A percentile compares a stretch with the other conserved stretches of the same genome.
Evolutionary conservation across 1,140 invertebrate species (phyloP).

Genomic region (Drosophila kanapiae): DNA sequence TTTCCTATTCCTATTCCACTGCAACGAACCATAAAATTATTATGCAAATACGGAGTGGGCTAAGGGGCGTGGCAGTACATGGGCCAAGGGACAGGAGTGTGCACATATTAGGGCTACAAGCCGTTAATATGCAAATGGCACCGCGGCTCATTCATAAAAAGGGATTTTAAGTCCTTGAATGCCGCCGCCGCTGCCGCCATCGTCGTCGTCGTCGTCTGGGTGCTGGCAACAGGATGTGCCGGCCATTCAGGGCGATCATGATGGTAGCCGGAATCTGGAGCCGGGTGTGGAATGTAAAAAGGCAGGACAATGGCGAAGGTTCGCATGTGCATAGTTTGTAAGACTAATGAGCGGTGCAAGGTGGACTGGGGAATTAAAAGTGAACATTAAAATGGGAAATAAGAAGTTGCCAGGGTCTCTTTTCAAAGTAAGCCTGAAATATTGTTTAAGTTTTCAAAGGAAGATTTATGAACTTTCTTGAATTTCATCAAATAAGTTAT

Average conservation of each 20-base stretch:
- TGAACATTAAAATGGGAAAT: slow-evolving; percentile 19
- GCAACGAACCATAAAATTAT: slow-evolving; percentile 79
- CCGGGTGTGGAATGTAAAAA: neutral
- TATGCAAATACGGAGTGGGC: slow-evolving; percentile 64
- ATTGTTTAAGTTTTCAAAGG: neutral
- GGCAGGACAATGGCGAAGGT: slow-evolving; percentile 40
- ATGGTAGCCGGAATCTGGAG: slow-evolving; percentile 17
- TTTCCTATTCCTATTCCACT: slow-evolving; percentile 66
- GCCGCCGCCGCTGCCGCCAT: slow-evolving; percentile 1
- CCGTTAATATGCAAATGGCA: slow-evolving; percentile 78
- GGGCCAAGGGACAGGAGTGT: slow-evolving; percentile 34
- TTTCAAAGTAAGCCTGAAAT: neutral
- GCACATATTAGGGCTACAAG: slow-evolving; percentile 76
- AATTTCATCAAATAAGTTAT: neutral
- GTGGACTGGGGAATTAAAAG: slow-evolving; percentile 37
- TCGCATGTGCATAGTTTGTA: slow-evolving; percentile 53
- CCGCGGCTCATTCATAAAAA: slow-evolving; percentile 55
- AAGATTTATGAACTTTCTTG: neutral
- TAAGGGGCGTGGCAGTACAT: neutral
- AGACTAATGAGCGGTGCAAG: slow-evolving; percentile 40
- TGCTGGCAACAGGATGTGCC: slow-evolving; percentile 52
- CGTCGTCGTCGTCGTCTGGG: slow-evolving; percentile 21
- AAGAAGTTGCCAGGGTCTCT: neutral
- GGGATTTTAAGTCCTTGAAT: slow-evolving; percentile 49
- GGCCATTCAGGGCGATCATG: slow-evolving; percentile 43